Conservation (phyloP, 2,113 vertebrate species). For the Crotalus helleri region DNA sequence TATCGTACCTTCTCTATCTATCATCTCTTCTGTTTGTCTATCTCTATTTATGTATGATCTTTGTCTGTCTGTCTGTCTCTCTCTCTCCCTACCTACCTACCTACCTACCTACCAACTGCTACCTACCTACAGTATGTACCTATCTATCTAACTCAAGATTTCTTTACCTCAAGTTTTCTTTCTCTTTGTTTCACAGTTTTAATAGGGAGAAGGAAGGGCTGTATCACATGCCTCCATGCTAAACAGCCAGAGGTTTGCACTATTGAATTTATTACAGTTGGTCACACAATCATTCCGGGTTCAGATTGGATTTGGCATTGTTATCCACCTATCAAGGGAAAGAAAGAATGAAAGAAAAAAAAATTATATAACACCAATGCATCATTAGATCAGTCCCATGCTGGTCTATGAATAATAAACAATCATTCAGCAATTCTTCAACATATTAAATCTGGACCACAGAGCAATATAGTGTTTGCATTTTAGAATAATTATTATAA, state of each 20-base stretch:
- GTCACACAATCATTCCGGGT: background rate
- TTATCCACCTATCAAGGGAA: background rate
- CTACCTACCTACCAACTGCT: no score
- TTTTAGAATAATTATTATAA: background rate
- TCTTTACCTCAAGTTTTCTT: background rate
- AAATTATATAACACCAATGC: background rate
- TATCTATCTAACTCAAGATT: background rate
- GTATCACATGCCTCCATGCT: background rate
- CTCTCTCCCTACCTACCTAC: no score
- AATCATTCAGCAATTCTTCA: background rate
- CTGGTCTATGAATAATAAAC: background rate
- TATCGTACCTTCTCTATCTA: no score
- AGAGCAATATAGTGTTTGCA: background rate
- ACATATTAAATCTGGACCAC: background rate
- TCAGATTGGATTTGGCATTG: background rate
- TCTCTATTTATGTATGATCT: no score
- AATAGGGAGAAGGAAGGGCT: no score
- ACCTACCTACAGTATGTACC: no score
- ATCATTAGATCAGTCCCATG: background rate
- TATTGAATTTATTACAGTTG: background rate
- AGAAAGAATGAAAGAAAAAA: background rate
- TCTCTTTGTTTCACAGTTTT: background rate
- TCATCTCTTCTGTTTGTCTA: no score
- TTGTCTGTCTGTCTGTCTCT: no score
- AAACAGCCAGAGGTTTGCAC: background rate